A percentile compares a stretch with the other conserved stretches of the same genome.
Conservation (phyloP, 2,888 invertebrate species). For the Leptura quadrifasciata region DNA sequence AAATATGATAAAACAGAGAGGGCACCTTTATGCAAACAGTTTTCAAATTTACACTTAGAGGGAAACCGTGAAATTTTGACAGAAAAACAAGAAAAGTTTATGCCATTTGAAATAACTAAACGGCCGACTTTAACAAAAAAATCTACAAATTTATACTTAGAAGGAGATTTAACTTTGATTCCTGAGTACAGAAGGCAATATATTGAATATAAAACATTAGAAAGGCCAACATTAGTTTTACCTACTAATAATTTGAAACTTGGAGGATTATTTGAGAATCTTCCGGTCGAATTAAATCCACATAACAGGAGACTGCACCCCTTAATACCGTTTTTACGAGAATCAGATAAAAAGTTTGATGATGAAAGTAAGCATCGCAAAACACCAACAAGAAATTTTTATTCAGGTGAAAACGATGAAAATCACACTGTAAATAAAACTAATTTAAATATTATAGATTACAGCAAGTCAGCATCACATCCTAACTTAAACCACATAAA, state of each 20-base stretch:
- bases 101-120: constrained; percentile 71
- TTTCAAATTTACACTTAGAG: constrained; percentile 74
- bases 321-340: constrained; percentile 68
- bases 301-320: constrained; percentile 67
- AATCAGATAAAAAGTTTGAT: constrained; percentile 49
- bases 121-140: constrained; percentile 72
- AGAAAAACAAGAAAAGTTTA: constrained; percentile 72
- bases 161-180: constrained; percentile 71
- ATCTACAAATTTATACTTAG: constrained; percentile 74
- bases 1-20: constrained; percentile 73
- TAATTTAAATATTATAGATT: not conserved
- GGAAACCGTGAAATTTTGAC: constrained; percentile 71
- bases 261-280: constrained; percentile 72
- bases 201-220: constrained; percentile 65
- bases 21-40: constrained; percentile 71
- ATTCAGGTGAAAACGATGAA: constrained; percentile 48
- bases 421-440: not conserved
- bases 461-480: constrained; percentile 45
- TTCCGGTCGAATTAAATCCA: constrained; percentile 72
- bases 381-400: constrained; percentile 38
- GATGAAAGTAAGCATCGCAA: constrained; percentile 38
- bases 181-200: constrained; percentile 73
- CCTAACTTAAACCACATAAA: constrained; percentile 41
- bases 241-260: constrained; percentile 69
- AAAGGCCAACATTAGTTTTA: constrained; percentile 61